Base-by-base conservation (phyloP, 2,113 vertebrate species). In the Bolborhynchus lineola region DNA sequence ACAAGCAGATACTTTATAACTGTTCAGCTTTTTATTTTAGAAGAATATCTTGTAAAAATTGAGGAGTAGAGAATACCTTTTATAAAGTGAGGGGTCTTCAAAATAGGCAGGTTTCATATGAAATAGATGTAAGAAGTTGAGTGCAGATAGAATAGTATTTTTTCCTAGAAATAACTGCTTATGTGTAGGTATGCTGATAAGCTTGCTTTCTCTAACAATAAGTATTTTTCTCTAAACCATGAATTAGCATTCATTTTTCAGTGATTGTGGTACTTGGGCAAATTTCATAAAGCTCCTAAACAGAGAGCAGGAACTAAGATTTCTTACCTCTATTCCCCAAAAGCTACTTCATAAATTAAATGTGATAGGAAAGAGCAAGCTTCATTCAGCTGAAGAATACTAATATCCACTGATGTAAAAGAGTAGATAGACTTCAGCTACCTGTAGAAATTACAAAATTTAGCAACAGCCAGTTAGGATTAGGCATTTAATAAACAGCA, bases 1-100 rank as follows among this genome's bases (percentile, higher is more conserved):
- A 86, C 82, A 96, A 81, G 88, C 60, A 93, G 80, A 88, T 94
- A 90, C 90, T 92, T 95, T 96, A 69, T 92, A 94, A 76, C 67
- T 82, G 67, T 90, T 88, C 47, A 65, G 49, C 35, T 94, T 93
- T 92, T 91, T 75, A 47, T 82, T 82, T 89, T 55, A 57, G 55
- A 88, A 86, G 16, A 87, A 26, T 83, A 29, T 52, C 44, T 90
- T 90, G 41, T 86, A 67, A 90, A 86, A 59, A 67, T 26, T 82
- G 46, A 70, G 82, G 46, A 77, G 74, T 70, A 92, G 62, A 95
- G 41, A 76, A 82, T 53, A 37, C 69, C 55, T 82, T 76, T 33
- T 81, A 31, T 78, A 7, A 87, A 86, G 60, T 39, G 31, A 87
- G 44, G 65, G 31, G 63, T 46, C 82, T 72, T 76, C 60, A 78